Conservation (phyloP, 2,113 vertebrate genomes). For the Atlantisia rogersi region DNA sequence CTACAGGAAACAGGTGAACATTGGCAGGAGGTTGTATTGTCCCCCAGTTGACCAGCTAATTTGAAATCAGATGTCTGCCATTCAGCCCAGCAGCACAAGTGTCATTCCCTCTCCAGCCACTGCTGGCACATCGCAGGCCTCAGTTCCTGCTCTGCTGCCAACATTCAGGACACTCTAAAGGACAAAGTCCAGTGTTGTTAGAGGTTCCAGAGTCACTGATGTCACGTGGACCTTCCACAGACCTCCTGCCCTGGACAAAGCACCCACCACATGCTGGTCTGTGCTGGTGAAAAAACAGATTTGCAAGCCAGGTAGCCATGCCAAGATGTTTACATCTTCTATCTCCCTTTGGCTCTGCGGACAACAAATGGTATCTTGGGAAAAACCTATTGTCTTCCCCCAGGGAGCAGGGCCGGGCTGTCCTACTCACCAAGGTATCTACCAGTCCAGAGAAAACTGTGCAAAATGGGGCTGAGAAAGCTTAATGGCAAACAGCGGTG, state of each 20-base stretch:
- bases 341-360: neutral
- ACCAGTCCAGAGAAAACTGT: neutral
- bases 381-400: neutral
- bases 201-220: neutral
- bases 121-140: neutral
- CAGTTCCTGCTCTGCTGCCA: accelerated
- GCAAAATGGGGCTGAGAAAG: neutral
- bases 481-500: neutral
- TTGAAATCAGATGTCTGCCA: neutral
- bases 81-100: neutral
- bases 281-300: neutral
- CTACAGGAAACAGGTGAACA: neutral
- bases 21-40: neutral
- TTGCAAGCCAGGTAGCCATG: neutral
- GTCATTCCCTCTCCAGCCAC: neutral
- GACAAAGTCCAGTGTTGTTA: neutral
- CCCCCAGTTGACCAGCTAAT: accelerated
- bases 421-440: accelerated
- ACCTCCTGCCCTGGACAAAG: neutral
- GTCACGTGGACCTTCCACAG: neutral
- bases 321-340: neutral
- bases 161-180: neutral
- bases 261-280: neutral
- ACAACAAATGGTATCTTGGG: neutral
- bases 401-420: neutral